These are phyloP conservation scores for Harmothoe impar DNA, from an alignment of 2,888 invertebrate species.

Conservation along the genomic window DNA sequence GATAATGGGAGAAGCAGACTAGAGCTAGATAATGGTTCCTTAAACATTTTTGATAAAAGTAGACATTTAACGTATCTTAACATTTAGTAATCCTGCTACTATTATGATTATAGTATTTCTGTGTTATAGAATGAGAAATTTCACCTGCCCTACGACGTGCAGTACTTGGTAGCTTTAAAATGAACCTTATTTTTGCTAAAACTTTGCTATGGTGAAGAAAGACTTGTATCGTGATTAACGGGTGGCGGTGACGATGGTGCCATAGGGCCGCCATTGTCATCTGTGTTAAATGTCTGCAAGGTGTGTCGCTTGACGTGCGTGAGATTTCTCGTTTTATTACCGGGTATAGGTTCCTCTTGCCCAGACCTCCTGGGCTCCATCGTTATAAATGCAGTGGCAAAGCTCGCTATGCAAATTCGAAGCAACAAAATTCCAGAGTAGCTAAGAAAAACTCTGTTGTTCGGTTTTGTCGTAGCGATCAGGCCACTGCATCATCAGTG, in stretches of 20 bases:
- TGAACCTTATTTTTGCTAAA: slow-evolving; percentile 47
- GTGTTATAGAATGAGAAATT: slow-evolving; percentile 51
- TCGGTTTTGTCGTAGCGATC: too few species aligned
- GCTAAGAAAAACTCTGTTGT: background rate
- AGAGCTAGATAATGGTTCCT: background rate
- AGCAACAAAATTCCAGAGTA: background rate
- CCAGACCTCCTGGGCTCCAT: background rate
- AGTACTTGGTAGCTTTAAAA: slow-evolving; percentile 35
- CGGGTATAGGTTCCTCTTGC: background rate
- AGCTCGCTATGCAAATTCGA: too few species aligned
- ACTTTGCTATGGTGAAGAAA: slow-evolving; percentile 51
- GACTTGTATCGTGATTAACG: slow-evolving; percentile 49
- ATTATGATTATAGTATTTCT: slow-evolving; percentile 1
- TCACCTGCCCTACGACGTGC: slow-evolving; percentile 8
- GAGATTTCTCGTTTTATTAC: slow-evolving; percentile 42
- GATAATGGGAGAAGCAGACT: slow-evolving; percentile 1
- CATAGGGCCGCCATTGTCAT: background rate
- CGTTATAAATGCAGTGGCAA: background rate
- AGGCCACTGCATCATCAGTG: background rate
- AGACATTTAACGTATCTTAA: too few species aligned
- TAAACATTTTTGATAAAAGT: too few species aligned
- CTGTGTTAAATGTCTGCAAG: slow-evolving; percentile 17
- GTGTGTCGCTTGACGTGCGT: slow-evolving; percentile 26
- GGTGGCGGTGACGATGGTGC: background rate
- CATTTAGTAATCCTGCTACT: background rate